Base-by-base conservation (phyloP, 1,140 invertebrate species). In the Planococcus citri region DNA sequence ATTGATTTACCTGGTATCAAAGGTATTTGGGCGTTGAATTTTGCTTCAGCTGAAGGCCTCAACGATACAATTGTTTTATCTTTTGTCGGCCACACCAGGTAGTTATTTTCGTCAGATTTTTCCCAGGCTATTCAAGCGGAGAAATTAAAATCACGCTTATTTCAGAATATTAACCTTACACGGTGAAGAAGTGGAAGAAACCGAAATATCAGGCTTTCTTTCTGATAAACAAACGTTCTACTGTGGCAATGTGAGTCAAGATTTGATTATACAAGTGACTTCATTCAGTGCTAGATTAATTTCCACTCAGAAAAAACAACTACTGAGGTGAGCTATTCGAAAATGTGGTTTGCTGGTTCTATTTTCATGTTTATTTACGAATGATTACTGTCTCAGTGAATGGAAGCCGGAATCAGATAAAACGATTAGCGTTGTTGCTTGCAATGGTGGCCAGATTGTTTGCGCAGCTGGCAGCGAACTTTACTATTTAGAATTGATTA, bases 1-100 rank as follows among this genome's bases (percentile, higher is more conserved):
- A 97, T 99, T 74, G 97, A 99, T 83, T 82, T 99, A 70, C 87
- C 91, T 17, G 94, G 95, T 27, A 97, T 99, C 68, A 98, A 97
- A 81, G 95, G 94, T 70, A 94, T 97, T 85, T 97, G 94, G 94
- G 90, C 94, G 0, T 80, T 97, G 8, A 89, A 89, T 72, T 82
- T 95, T n/a, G 79, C 79, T 57, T 79, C 79, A 41, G 79, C 80
- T 37, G 80, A 79, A 0, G 80, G 82, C 70, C 82, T 82, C 74
- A 94, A 97, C 75, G 95, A 97, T 76, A 94, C 92, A 1, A 79
- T 98, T 1, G 93, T 97, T 0, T 78, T 97, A 21, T 88, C 94
- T 1, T 97, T 97, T 79, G 94, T 98, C 68, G 94, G 93, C 10
- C 92, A 96, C 76, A 96, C 94, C 1, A 85, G 87, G 85, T 87